phyloP scores from a whole-genome alignment of 2,113 vertebrate species.

The Aphyosemion australe region DNA sequence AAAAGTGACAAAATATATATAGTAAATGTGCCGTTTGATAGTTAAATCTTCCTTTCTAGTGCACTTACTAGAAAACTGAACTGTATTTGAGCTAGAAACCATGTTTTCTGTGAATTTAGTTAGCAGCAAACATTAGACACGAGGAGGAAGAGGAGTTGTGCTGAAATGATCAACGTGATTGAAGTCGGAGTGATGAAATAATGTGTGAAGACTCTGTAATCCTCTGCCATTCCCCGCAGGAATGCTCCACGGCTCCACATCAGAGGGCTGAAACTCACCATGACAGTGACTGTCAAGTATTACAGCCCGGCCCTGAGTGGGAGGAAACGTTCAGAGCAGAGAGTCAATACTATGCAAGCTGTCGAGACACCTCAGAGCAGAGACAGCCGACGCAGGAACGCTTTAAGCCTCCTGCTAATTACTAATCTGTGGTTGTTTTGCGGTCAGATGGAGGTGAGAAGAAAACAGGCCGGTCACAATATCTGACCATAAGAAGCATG shows the following conservation, averaged over 20 bases:
- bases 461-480: slow-evolving; percentile 3
- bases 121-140: slow-evolving; percentile 32
- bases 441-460: slow-evolving; percentile 30
- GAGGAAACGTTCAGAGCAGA: slow-evolving; percentile 30
- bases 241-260: slow-evolving; percentile 45
- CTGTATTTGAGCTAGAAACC: slow-evolving; percentile 8
- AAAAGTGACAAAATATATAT: background rate
- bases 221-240: slow-evolving; percentile 27
- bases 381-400: slow-evolving; percentile 24
- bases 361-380: slow-evolving; percentile 34
- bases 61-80: slow-evolving; percentile 21
- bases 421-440: slow-evolving; percentile 27
- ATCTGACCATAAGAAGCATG: slow-evolving; percentile 12
- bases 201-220: slow-evolving; percentile 62
- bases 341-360: slow-evolving; percentile 22
- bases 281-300: slow-evolving; percentile 51
- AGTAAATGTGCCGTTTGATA: slow-evolving; percentile 4
- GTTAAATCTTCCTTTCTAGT: background rate
- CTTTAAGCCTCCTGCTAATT: slow-evolving; percentile 33
- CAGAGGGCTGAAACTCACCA: slow-evolving; percentile 52
- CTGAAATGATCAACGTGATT: slow-evolving; percentile 48
- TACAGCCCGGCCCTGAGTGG: slow-evolving; percentile 39
- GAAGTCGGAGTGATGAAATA: slow-evolving; percentile 70
- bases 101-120: slow-evolving; percentile 31
- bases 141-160: slow-evolving; percentile 31